Evolutionary conservation across 2,888 invertebrate genomes (phyloP).

Genomic region (Ochropleura plecta): DNA sequence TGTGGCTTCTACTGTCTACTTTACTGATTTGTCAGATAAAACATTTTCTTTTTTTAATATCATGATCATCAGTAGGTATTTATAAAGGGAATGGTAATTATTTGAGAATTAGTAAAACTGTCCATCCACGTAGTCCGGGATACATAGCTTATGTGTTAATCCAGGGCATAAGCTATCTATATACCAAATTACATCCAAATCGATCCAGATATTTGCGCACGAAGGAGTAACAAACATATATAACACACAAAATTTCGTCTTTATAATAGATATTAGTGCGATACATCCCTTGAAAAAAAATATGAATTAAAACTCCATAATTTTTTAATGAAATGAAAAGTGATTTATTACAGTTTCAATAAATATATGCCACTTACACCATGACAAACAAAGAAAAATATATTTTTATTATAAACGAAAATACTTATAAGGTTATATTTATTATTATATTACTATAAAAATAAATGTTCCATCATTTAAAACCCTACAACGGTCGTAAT

Average conservation of each 20-base stretch:
- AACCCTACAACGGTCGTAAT: slow-evolving; percentile 2
- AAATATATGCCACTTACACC: background rate
- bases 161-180: too few relatives aligned
- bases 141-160: too few relatives aligned
- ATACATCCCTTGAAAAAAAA: too few relatives aligned
- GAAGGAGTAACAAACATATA: too few relatives aligned
- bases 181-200: too few relatives aligned
- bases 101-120: too few relatives aligned
- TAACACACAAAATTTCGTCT: too few relatives aligned
- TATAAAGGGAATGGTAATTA: too few relatives aligned
- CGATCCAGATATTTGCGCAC: too few relatives aligned
- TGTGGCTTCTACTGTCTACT: background rate
- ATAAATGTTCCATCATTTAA: background rate
- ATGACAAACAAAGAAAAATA: background rate
- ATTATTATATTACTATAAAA: background rate
- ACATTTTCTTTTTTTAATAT: background rate
- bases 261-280: too few relatives aligned
- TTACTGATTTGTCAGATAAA: background rate
- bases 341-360: background rate
- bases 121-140: too few relatives aligned
- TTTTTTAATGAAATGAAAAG: background rate
- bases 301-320: too few relatives aligned
- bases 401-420: background rate
- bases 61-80: background rate
- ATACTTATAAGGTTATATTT: background rate